Evolutionary conservation across 1,140 invertebrate species (phyloP), one percentile per base, ranked within the genome.

Genomic region (Ceratoteleas bidentatus): DNA sequence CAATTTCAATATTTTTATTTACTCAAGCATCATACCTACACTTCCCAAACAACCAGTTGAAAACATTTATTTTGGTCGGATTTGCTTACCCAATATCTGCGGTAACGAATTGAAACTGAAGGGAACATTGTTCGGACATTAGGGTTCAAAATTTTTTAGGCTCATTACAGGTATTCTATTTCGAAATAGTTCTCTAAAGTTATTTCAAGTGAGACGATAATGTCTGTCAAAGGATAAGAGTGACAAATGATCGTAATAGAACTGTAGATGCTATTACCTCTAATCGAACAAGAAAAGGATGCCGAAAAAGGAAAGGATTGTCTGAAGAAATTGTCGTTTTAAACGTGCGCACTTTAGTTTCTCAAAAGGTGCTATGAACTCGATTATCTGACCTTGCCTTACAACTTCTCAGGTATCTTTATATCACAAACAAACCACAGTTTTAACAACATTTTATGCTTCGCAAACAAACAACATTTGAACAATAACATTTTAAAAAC

Each of bases 181-280:
- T 9, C 36, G 36, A 40, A 40, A 40, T 40, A 6, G 7, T 40
- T 40, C 10, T 8, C 10, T 6, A 11, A 40, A 40, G 7, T 40
- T 40, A 11, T 40, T 11, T 40, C 11, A 33, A 56, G 33, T 56
- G 8, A 40, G 36, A 11, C 36, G 36, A 24, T 14, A 16, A 43
- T n/a, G 6, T 34, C 33, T 49, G 32, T 40, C 45, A 47, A 33
- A 49, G 11, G 57, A 45, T 45, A 24, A 40, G 15, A 10, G 40
- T 61, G 57, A 14, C 47, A 13, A 47, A 45, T 61, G 57, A 11
- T 36, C 5, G 40, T n/a, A 11, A 33, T 34, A 24, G 45, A 14
- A 47, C 45, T 1, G 45, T 47, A 2, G 36, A 11, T 40, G 7
- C 36, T 6, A 40, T 40, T 40, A 40, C 7, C 7, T 40, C 7